These are phyloP conservation scores for Leptopilina drosophilae DNA, from an alignment of 2,888 invertebrate species.

Conservation along the genomic window DNA sequence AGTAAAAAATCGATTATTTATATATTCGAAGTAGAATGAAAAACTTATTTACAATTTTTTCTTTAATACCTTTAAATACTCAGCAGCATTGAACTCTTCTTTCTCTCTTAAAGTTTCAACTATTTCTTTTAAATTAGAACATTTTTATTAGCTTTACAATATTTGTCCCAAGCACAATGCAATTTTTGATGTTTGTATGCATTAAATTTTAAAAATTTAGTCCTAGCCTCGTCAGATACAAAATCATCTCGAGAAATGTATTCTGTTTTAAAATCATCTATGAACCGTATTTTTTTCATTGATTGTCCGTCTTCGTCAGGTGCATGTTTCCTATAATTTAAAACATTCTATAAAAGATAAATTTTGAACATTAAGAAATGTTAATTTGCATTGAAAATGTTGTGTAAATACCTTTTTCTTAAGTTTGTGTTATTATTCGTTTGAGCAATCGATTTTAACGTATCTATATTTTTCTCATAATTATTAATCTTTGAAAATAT, in stretches of 20 bases:
- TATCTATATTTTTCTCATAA: background rate
- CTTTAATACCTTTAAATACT: conserved; percentile 14
- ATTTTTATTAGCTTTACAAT: background rate
- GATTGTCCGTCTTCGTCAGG: background rate
- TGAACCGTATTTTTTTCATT: background rate
- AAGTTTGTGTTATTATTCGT: background rate
- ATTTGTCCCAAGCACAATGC: background rate
- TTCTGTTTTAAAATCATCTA: background rate
- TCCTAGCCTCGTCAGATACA: conserved; percentile 1
- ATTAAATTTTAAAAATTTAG: background rate
- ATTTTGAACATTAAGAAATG: background rate
- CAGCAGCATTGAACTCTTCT: background rate
- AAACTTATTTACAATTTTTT: background rate
- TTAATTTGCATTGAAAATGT: background rate
- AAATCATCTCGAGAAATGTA: background rate
- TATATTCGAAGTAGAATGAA: background rate
- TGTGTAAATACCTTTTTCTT: background rate
- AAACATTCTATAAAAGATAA: background rate
- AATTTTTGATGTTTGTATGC: background rate
- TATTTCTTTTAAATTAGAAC: background rate
- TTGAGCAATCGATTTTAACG: background rate
- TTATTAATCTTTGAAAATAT: background rate
- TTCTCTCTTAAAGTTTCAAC: background rate
- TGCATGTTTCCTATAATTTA: background rate
- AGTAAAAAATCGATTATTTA: too few relatives aligned